Evolutionary conservation across 2,797 vertebrate species (phyloP), one percentile per base, ranked within the genome.

Genomic region (Silurus aristotelis): DNA sequence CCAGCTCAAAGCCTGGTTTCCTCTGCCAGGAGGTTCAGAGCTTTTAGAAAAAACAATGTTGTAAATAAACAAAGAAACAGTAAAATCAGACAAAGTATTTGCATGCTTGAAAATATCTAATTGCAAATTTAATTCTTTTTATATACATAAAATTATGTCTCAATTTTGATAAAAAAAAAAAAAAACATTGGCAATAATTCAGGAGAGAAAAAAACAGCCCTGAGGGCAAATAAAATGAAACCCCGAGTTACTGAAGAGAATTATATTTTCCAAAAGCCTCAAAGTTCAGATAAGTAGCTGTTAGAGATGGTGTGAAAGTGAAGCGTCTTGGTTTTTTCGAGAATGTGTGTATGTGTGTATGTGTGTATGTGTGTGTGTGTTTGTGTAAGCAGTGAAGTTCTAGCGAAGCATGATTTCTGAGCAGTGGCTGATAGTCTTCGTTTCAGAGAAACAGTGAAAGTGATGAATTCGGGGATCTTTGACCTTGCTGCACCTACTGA

Each of bases 381-480:
- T 25, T 52, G 56, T 27, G 0, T 46, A 14, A 25, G 55, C 4
- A 43, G 7, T 61, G 73, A 48, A 27, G 25, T 83, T 86, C 66
- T 80, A 75, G 58, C 22, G 67, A 87, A 87, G 48, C 0, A 14
- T n/a, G 7, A n/a, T 56, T 72, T 81, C 60, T 73, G 19, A 79
- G 75, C 22, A 63, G 25, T 7, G 22, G 56, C 17, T 83, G 63
- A 77, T 56, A 68, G 63, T 27, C 17, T 7, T 66, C 27, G 20
- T 55, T 83, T 80, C 82, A 73, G 68, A 84, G 76, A 43, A 83
- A 83, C 9, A 56, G 66, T 66, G 67, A 83, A 56, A 38, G 82
- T 73, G 52, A 48, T 80, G 46, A 82, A 60, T 38, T n/a, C 6
- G 17, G 14, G 25, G 85, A 61, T 52, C 38, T 86, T 22, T 63